Conservation (phyloP, 2,113 vertebrate genomes). For the Salminus brasiliensis region DNA sequence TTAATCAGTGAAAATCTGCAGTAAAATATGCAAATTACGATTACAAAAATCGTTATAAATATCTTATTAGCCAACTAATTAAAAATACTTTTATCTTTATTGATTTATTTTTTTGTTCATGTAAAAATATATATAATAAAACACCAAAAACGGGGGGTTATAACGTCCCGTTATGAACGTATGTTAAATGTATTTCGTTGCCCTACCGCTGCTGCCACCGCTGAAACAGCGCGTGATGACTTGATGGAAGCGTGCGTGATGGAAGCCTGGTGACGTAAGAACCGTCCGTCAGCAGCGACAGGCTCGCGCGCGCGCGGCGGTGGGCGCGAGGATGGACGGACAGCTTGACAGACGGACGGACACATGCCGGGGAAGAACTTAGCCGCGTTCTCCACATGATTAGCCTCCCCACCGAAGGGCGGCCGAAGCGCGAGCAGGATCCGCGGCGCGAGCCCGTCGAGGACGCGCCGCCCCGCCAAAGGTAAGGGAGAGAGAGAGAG, state of each 20-base stretch:
- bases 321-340: slow-evolving; percentile 61
- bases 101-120: too few species aligned
- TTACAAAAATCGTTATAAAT: too few species aligned
- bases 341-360: slow-evolving; percentile 65
- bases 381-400: slow-evolving; percentile 63
- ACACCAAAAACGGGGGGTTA: too few species aligned
- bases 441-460: slow-evolving; percentile 54
- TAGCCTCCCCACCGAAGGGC: slow-evolving; percentile 62
- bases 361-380: slow-evolving; percentile 77
- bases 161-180: too few species aligned
- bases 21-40: too few species aligned
- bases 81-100: too few species aligned
- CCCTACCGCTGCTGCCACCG: neutral
- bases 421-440: slow-evolving; percentile 60
- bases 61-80: too few species aligned
- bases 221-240: slow-evolving; percentile 49
- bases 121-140: too few species aligned
- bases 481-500: slow-evolving; percentile 46
- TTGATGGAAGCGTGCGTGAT: slow-evolving; percentile 51
- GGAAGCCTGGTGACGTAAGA: slow-evolving; percentile 74
- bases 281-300: slow-evolving; percentile 72
- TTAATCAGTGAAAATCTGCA: too few species aligned
- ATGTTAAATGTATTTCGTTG: neutral
- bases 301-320: slow-evolving; percentile 57
- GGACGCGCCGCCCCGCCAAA: slow-evolving; percentile 50